phyloP scores from a whole-genome alignment of 2,888 invertebrate species.

The Drosophila aldrichi region DNA sequence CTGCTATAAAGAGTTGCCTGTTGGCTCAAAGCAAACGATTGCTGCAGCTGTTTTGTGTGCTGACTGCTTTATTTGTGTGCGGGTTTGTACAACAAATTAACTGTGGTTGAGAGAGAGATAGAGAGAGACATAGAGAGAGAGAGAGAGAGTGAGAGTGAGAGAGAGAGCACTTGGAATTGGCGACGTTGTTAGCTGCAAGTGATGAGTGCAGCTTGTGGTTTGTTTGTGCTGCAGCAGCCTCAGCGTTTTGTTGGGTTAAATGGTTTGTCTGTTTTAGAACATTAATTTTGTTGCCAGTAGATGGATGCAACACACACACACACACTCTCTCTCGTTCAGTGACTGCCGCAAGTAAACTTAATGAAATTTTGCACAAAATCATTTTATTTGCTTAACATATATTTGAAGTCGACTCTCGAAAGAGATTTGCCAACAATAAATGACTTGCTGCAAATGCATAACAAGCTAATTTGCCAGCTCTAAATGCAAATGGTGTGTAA shows the following conservation, averaged over 20 bases:
- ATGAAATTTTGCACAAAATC: slow-evolving; percentile 27
- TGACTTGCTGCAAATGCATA: not conserved
- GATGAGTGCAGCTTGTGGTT: slow-evolving; percentile 69
- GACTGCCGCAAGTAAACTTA: slow-evolving; percentile 17
- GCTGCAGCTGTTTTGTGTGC: slow-evolving; percentile 58
- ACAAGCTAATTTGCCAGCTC: not conserved
- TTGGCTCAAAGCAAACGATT: slow-evolving; percentile 77
- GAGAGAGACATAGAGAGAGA: not conserved
- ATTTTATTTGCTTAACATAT: slow-evolving; percentile 16
- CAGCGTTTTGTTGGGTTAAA: slow-evolving; percentile 59
- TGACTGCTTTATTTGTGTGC: slow-evolving; percentile 73
- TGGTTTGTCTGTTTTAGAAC: slow-evolving; percentile 77
- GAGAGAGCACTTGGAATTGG: slow-evolving; percentile 27
- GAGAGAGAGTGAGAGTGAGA: not conserved
- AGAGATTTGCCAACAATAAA: not conserved
- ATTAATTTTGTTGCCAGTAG: slow-evolving; percentile 66
- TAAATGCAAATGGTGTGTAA: not conserved
- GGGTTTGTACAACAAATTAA: slow-evolving; percentile 76
- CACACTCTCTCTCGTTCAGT: slow-evolving; percentile 2
- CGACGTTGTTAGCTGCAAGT: slow-evolving; percentile 66
- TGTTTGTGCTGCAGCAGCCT: slow-evolving; percentile 36
- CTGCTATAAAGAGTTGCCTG: slow-evolving; percentile 70
- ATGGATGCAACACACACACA: slow-evolving; percentile 36
- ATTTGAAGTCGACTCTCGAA: not conserved
- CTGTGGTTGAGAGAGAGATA: no score